Base-by-base conservation (phyloP, 1,140 invertebrate species). In the Acromyrmex echinatior region DNA sequence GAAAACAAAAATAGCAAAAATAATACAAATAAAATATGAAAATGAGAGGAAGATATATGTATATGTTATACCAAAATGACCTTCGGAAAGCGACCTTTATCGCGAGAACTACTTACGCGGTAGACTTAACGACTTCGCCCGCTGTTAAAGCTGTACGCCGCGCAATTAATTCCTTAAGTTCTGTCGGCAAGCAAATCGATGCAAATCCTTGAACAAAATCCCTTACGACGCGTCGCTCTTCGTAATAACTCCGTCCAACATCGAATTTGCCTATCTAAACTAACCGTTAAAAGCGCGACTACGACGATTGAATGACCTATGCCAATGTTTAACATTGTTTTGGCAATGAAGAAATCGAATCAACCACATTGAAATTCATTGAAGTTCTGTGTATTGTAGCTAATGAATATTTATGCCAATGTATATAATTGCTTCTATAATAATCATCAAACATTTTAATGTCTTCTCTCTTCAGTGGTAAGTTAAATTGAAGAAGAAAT, bases 181-280 rank as follows among this genome's bases (percentile, higher is more conserved):
- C 39, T 18, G 2, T 51, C 56, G 80, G 25, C 56, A 39, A 49
- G 80, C 56, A 84, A 84, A 84, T 84, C 80, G 70, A 84, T 84
- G 80, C 80, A 84, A 84, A 84, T 84, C 80, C 70, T 84, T 35
- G 80, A 84, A 84, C 45, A 62, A 84, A 84, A 84, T 84, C 80
- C 18, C 56, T 76, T 62, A 74, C 70, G 70, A 62, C 56, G 70
- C 56, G 56, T 58, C 39, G 70, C 45, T 70, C 39, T 39, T 49
- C 58, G 39, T 84, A 84, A 84, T 84, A 84, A 84, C 56, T 84
- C 70, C 35, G 25, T 62, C 56, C 80, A 73, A 74, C 80, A 35
- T 25, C 70, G 80, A 73, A 84, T 84, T 84, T 84, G 70, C 80
- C 70, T 74, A 84, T 76, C 80, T 58, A 62, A 84, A 84, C 80